phyloP scores from a whole-genome alignment of 2,113 vertebrate genomes.

The Ptilorrhoa leucosticta region DNA sequence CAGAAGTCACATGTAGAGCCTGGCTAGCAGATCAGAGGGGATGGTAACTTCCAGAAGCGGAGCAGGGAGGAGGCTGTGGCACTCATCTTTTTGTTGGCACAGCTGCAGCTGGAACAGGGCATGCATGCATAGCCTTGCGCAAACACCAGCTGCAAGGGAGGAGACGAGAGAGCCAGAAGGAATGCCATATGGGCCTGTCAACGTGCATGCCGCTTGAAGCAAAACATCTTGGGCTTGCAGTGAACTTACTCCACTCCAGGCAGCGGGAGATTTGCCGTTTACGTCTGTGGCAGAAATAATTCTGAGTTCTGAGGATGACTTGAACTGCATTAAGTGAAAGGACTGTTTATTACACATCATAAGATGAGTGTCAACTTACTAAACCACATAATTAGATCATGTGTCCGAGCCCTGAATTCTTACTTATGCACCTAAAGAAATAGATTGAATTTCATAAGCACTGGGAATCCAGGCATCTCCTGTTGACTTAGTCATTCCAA shows the following conservation, averaged over 20 bases:
- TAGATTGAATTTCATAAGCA: constrained; percentile 38
- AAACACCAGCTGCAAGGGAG: background rate
- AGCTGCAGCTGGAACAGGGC: background rate
- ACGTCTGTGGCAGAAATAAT: background rate
- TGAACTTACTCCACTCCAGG: background rate
- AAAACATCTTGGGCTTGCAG: background rate
- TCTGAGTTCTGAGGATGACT: background rate
- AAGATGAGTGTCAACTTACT: constrained; percentile 4
- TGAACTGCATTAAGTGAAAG: background rate
- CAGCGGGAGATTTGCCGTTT: background rate
- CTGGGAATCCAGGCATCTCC: constrained; percentile 7
- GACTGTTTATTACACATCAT: constrained; percentile 13
- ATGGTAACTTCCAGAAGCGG: background rate
- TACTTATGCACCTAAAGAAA: constrained; percentile 42
- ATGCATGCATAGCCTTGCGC: background rate
- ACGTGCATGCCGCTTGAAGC: background rate
- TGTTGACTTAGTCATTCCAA: constrained; percentile 41
- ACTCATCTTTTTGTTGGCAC: background rate
- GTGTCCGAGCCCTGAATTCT: background rate
- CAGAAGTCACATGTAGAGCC: background rate
- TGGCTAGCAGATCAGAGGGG: background rate
- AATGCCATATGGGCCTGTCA: background rate
- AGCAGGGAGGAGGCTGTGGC: background rate
- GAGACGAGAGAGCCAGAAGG: background rate
- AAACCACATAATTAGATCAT: constrained; percentile 2